A percentile compares a stretch with the other conserved stretches of the same genome.
Evolutionary conservation across 2,797 vertebrate species (phyloP).

Genomic region (Lepilemur septentrionalis): DNA sequence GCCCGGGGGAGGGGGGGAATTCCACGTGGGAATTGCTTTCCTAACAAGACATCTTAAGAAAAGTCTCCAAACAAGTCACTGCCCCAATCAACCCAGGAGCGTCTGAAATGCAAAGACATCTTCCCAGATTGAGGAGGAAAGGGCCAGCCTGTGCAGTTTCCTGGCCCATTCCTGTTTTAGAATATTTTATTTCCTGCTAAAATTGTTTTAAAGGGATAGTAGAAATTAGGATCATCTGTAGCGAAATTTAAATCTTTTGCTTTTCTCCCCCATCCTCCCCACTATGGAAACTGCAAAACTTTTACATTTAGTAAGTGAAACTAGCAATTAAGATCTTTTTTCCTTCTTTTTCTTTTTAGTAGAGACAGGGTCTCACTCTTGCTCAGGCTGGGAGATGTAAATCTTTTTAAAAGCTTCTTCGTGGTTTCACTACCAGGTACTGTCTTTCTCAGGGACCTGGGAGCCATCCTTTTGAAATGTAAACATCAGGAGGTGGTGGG

Average conservation of each 20-base stretch:
- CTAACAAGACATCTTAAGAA: conserved; percentile 3
- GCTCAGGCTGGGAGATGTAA: not conserved
- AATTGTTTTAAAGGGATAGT: conserved; percentile 20
- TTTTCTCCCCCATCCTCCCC: not conserved
- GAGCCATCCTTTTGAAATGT: not conserved
- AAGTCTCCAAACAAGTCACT: not conserved
- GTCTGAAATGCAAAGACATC: not conserved
- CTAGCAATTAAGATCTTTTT: not conserved
- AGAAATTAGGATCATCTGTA: conserved; percentile 28
- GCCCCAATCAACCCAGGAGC: not conserved
- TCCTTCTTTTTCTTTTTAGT: too few relatives aligned
- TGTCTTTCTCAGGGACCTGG: not conserved
- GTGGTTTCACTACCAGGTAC: not conserved
- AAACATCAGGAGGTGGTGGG: not conserved
- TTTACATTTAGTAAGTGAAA: not conserved
- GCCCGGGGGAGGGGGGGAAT: not conserved
- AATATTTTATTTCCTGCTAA: conserved; percentile 29
- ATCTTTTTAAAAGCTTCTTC: not conserved
- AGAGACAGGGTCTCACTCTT: too few relatives aligned
- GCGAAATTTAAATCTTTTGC: conserved; percentile 35
- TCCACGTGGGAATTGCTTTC: not conserved
- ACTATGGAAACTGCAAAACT: not conserved
- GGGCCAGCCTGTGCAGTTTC: not conserved
- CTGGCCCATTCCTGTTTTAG: not conserved
- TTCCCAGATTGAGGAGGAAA: not conserved